Evolutionary conservation across 2,888 invertebrate genomes (phyloP), one percentile per base, ranked within the genome.

Genomic region (Ennomos erosarius): DNA sequence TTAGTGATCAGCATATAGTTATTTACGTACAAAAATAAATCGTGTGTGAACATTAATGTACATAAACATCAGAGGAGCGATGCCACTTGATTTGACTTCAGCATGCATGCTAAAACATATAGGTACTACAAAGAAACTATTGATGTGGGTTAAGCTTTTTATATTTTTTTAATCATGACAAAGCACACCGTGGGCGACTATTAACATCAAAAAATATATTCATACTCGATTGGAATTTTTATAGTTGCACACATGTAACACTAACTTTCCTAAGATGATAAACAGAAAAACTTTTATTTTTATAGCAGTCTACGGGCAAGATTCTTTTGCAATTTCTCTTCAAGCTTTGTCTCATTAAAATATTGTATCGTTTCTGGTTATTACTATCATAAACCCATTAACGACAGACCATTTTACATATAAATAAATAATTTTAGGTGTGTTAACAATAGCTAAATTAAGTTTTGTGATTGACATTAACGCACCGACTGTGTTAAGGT

Each of bases 401-500:
- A 35, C 47, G 34, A 35, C 40, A 54, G 16, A 43, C 26, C 40
- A 59, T 37, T 51, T 11, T 44, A 26, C 26, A 26, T 49, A 39
- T 33, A 12, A 45, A 13, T 37, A 37, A 46, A 47, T 42, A 49
- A 47, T 38, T 35, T 16, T 12, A 9, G 35, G 13, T 43, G 13
- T 43, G 33, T 51, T 35, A 58, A 71, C 65, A 73, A 75, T 72
- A 68, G 69, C 69, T 74, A 71, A 78, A 80, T 78, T 79, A 74
- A 70, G 47, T 70, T 68, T 67, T 55, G 62, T 68, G 69, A 77
- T 77, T 75, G 71, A 80, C 77, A 78, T 81, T 74, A 78, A 78
- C 76, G 74, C 69, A 74, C 71, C 59, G 64, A 64, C 62, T 59
- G 74, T 69, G 69, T 68, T 78, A 82, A 85, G 85, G 84, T 84